Evolutionary conservation across 2,797 vertebrate species (phyloP).

Genomic region (Myiotriccus ornatus): DNA sequence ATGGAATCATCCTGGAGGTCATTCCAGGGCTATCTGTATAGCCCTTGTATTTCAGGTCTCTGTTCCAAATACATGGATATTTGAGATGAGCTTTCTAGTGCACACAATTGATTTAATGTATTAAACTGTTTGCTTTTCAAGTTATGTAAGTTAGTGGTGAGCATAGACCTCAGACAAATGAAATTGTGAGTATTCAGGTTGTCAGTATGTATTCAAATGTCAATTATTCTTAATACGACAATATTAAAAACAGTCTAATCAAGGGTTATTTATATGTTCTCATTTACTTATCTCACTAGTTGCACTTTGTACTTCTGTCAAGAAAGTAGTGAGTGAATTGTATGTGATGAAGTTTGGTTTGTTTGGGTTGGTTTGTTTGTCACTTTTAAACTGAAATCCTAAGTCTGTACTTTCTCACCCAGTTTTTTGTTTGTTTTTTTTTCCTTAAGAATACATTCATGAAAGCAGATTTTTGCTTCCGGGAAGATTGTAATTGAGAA

Average conservation of each 20-base stretch:
- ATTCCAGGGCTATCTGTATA: neutral
- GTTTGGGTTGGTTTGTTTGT: neutral
- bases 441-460: neutral
- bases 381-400: neutral
- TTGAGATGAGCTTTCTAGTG: constrained; percentile 6
- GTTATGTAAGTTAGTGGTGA: neutral
- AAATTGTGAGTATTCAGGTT: neutral
- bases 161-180: neutral
- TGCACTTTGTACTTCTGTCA: neutral
- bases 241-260: neutral
- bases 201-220: neutral
- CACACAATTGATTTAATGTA: neutral
- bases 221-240: neutral
- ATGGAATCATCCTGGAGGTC: neutral
- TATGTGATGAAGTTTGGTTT: neutral
- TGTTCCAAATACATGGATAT: neutral
- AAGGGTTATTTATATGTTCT: neutral
- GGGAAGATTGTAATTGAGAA: neutral
- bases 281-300: neutral
- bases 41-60: neutral
- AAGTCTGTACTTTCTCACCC: neutral
- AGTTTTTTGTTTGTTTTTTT: neutral
- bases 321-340: neutral
- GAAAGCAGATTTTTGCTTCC: neutral
- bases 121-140: neutral